Evolutionary conservation across 2,888 invertebrate genomes (phyloP), one percentile per base, ranked within the genome.

Genomic region (Drosophila subsilvestris): DNA sequence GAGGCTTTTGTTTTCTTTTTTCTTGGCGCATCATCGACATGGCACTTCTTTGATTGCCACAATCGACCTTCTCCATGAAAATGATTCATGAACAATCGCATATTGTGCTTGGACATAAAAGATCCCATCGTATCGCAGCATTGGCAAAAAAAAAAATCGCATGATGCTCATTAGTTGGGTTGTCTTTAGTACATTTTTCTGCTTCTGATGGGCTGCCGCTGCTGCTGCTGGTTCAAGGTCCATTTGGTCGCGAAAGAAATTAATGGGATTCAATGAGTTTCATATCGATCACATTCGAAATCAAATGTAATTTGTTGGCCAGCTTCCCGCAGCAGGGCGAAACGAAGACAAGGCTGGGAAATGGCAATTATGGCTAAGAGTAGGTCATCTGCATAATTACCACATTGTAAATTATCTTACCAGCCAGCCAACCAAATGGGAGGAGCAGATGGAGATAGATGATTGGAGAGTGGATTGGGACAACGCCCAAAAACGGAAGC

Each of bases 401-500:
- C 78, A 86, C 68, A 67, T 83, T 83, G 72, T 80, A 75, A 74
- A 66, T 62, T 58, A 82, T 62, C 59, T 61, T 68, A 62, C 9
- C 2, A 60, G n/a, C n/a, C n/a, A n/a, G n/a, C 22, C 22, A 53
- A 29, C 20, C 5, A n/a, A n/a, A n/a, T 2, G 7, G n/a, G 14
- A 8, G 27, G 27, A 25, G 25, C 25, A 25, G 25, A 25, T 25
- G 27, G 27, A 37, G 29, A 20, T 9, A 60, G 61, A 7, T 37
- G 37, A 37, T 37, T 37, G 60, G 80, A 51, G 63, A 78, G 74
- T 79, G 74, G 72, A 55, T 63, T 74, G 57, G 37, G 75, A 57
- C 66, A 61, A 86, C 82, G 82, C 82, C 82, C 78, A 66, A 66
- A 68, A 43, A 75, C 82, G 80, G 88, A 88, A 86, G 81, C 88